Evolutionary conservation across 2,888 invertebrate species (phyloP).

Genomic region (Oligia fasciuncula): DNA sequence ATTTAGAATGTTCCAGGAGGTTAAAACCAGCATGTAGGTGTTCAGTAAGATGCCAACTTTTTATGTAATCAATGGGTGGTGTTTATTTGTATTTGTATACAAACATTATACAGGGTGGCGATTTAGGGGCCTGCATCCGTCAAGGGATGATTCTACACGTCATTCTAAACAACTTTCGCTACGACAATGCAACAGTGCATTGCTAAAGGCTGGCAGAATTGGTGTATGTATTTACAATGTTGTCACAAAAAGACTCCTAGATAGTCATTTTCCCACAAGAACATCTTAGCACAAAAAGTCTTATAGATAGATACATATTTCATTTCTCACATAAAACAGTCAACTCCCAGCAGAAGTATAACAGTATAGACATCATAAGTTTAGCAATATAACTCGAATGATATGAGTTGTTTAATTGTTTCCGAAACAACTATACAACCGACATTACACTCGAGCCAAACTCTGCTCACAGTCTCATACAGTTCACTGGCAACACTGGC

Average conservation of each 20-base stretch:
- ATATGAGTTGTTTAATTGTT: slow-evolving; percentile 63
- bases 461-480: slow-evolving; percentile 49
- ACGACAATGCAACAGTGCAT: not conserved
- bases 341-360: slow-evolving; percentile 42
- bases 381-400: slow-evolving; percentile 61
- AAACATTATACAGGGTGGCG: not conserved
- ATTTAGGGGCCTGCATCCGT: not conserved
- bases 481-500: slow-evolving; percentile 53
- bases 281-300: slow-evolving; percentile 21
- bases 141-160: not conserved
- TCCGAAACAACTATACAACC: slow-evolving; percentile 58
- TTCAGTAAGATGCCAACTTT: not conserved
- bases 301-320: slow-evolving; percentile 4
- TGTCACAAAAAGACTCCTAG: not conserved
- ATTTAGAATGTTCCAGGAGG: slow-evolving; percentile 23
- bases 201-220: not conserved
- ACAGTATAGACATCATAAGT: slow-evolving; percentile 55
- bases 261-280: not conserved
- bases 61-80: not conserved
- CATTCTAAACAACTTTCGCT: not conserved
- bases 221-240: not conserved
- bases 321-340: slow-evolving; percentile 23
- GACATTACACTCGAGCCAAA: slow-evolving; percentile 52
- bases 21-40: slow-evolving; percentile 14
- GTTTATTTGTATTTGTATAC: not conserved